Percentiles rank a stretch among this genome's conserved stretches.
phyloP scores from a whole-genome alignment of 2,113 vertebrate species.

The Antidorcas marsupialis region DNA sequence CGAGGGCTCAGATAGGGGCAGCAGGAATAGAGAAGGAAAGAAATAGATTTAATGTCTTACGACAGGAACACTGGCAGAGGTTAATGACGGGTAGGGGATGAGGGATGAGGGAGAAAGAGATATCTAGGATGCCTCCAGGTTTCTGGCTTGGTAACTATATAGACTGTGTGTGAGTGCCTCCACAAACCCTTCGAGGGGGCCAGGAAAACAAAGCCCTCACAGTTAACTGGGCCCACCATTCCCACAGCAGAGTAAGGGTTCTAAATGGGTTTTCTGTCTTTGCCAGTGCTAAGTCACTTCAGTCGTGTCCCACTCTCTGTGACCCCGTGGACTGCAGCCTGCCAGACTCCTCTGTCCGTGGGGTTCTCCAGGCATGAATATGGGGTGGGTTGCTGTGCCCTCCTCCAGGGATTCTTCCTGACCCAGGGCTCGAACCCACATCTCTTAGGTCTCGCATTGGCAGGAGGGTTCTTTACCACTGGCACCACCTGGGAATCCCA shows the following conservation, averaged over 20 bases:
- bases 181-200: neutral
- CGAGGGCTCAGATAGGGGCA: accelerated
- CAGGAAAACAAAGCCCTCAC: neutral
- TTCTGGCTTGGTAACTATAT: neutral
- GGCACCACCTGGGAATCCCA: neutral
- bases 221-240: neutral
- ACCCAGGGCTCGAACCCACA: neutral
- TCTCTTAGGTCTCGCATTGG: neutral
- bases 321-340: neutral
- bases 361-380: neutral
- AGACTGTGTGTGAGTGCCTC: neutral
- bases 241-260: neutral
- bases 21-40: neutral
- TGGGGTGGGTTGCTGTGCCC: neutral
- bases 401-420: accelerated
- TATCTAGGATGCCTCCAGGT: neutral
- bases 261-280: neutral
- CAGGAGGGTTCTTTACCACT: neutral
- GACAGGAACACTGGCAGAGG: neutral
- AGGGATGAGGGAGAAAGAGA: neutral
- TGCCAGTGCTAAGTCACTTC: neutral
- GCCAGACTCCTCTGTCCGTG: neutral
- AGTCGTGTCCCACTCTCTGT: neutral
- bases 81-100: neutral
- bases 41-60: neutral